Base-by-base conservation (phyloP, 2,797 vertebrate species). In the Apogon hyalosoma region DNA sequence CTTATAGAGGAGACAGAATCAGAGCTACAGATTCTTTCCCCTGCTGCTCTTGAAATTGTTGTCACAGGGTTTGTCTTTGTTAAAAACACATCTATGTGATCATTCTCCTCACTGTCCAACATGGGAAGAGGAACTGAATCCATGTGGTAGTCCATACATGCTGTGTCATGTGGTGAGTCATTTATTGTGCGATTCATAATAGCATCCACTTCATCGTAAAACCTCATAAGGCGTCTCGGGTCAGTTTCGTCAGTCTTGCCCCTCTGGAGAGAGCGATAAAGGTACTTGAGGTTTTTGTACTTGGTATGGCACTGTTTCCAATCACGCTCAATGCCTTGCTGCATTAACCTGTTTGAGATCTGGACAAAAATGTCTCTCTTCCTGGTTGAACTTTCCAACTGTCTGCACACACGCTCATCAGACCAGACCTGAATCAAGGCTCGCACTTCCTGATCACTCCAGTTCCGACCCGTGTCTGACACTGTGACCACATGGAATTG, bases 231-330 rank as follows among this genome's bases (percentile, higher is more conserved):
- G 60, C 92, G 93, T 28, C 88, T 88, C 7, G 93, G 90, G 82
- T 94, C 95, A 0, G 87, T 82, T 11, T 93, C 93, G 0, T 95
- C 94, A 0, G 88, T 76, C 58, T 93, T 95, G 18, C 94, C 94
- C 61, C 95, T 94, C 69, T 95, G 95, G 28, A 96, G 90, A 14
- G 94, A 93, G 0, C 95, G 94, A 68, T 97, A 96, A 47, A 97
- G 92, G 2, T 96, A 96, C 91, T 98, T 97, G 45, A 97, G 92
- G 87, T 96, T 97, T 82, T 96, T 97, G 88, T 96, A 96, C 84
- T 97, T 97, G 7, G 94, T 96, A 71, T 91, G 92, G 69, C 95
- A 96, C 65, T 97, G 94, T 71, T 97, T 98, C 95, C 94, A 96
- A 90, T 97, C 95, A 3, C 95, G 94, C 7, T 97, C 95, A 14